A percentile compares a stretch with the other conserved stretches of the same genome.
Evolutionary conservation across 2,888 invertebrate species (phyloP).

Genomic region (Rhingia campestris): DNA sequence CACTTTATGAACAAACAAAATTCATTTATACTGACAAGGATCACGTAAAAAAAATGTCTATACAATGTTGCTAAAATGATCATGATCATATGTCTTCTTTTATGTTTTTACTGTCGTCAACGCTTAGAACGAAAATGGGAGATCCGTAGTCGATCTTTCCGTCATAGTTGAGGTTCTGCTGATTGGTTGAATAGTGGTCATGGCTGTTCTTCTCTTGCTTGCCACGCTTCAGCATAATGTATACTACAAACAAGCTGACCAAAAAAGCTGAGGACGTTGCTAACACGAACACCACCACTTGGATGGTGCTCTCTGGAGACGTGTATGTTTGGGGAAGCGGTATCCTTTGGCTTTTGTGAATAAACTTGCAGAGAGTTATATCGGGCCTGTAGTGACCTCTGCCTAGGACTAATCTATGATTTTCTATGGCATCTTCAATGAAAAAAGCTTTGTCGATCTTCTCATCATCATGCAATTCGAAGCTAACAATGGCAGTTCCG

Average conservation of each 20-base stretch:
- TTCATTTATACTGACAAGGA: slow-evolving; percentile 1
- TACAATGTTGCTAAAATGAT: neutral
- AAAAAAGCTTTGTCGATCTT: slow-evolving; percentile 91
- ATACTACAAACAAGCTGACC: slow-evolving; percentile 89
- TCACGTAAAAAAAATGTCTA: slow-evolving; percentile 17
- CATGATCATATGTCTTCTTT: slow-evolving; percentile 39
- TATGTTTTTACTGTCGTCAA: slow-evolving; percentile 74
- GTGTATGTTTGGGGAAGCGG: slow-evolving; percentile 79
- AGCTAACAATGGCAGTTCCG: slow-evolving; percentile 84
- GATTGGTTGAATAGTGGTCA: slow-evolving; percentile 58
- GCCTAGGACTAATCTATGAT: slow-evolving; percentile 78
- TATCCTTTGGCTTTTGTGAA: slow-evolving; percentile 82
- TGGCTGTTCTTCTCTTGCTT: slow-evolving; percentile 79
- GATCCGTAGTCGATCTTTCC: slow-evolving; percentile 80
- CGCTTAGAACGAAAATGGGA: slow-evolving; percentile 82
- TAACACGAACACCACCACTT: slow-evolving; percentile 89
- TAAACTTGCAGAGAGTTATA: slow-evolving; percentile 86
- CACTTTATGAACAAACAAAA: slow-evolving; percentile 7
- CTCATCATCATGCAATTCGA: slow-evolving; percentile 87
- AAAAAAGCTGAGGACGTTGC: slow-evolving; percentile 91
- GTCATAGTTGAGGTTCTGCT: slow-evolving; percentile 75
- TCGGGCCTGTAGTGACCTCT: slow-evolving; percentile 84
- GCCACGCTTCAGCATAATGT: slow-evolving; percentile 89
- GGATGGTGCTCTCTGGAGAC: slow-evolving; percentile 84
- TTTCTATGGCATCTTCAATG: slow-evolving; percentile 89